Evolutionary conservation across 2,797 vertebrate species (phyloP).

Genomic region (Poeciliopsis paucimaculata): DNA sequence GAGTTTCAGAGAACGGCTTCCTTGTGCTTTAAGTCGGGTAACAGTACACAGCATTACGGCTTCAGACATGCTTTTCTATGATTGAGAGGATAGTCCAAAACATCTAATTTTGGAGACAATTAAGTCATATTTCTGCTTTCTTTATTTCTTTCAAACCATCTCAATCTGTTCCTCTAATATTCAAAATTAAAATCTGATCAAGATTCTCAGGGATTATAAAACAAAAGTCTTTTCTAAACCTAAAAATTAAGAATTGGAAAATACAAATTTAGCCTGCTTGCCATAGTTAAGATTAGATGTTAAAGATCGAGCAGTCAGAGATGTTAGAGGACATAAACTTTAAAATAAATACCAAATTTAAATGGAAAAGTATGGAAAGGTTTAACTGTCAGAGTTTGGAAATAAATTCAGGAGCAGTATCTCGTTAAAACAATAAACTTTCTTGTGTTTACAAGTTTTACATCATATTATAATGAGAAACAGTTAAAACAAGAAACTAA

Average conservation of each 20-base stretch:
- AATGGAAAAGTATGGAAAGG: not conserved
- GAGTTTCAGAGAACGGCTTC: not conserved
- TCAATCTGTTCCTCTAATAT: not conserved
- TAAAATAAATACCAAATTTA: not conserved
- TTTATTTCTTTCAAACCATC: not conserved
- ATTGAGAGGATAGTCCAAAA: not conserved
- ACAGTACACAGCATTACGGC: not conserved
- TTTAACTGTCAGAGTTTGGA: too few species aligned
- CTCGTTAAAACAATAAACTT: too few species aligned
- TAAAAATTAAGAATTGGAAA: not conserved
- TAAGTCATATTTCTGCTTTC: not conserved
- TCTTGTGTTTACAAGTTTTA: too few species aligned
- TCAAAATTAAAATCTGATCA: not conserved
- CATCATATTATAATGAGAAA: too few species aligned
- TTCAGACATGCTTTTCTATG: not conserved
- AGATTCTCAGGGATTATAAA: not conserved
- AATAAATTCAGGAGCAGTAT: too few species aligned
- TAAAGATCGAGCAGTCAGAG: constrained; percentile 25
- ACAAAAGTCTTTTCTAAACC: not conserved
- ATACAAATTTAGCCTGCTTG: constrained; percentile 12
- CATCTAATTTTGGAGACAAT: not conserved
- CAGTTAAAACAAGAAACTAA: too few species aligned
- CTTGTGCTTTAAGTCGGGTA: constrained; percentile 47
- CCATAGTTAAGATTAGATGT: not conserved
- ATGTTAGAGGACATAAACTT: constrained; percentile 8